phyloP scores from a whole-genome alignment of 2,113 vertebrate species.

The Gallinago jamesoni region DNA sequence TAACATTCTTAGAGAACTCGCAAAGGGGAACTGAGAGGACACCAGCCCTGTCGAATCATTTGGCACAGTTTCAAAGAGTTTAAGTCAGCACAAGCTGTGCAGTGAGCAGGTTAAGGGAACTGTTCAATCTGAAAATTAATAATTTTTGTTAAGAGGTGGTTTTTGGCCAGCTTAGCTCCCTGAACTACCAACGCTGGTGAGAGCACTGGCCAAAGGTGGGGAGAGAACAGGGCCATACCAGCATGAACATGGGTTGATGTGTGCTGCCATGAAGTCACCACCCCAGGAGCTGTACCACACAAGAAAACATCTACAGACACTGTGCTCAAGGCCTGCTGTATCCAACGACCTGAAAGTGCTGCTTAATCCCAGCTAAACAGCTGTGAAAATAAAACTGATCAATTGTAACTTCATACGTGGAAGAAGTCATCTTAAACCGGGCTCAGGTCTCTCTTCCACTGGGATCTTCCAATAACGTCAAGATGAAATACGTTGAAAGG shows the following conservation, averaged over 20 bases:
- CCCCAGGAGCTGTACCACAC: not conserved
- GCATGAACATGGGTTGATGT: fast-evolving
- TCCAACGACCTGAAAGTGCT: not conserved
- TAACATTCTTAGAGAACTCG: not conserved
- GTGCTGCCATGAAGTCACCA: not conserved
- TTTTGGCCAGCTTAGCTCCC: not conserved
- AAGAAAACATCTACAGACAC: not conserved
- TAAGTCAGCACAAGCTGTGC: not conserved
- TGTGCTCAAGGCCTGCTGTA: not conserved
- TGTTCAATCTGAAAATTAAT: not conserved
- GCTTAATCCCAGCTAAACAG: not conserved
- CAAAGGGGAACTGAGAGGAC: not conserved
- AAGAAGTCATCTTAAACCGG: not conserved
- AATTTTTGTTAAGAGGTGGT: not conserved
- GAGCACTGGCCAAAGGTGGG: not conserved
- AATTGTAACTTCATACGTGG: not conserved
- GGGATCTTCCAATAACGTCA: not conserved
- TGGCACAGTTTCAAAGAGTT: not conserved
- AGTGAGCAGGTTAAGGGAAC: not conserved
- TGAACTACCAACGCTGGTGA: not conserved
- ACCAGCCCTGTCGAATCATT: not conserved
- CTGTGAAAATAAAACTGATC: not conserved
- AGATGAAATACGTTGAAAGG: not conserved
- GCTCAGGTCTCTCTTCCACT: not conserved
- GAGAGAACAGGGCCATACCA: not conserved